Conservation (phyloP, 2,888 invertebrate species). For the Drosophila anomalata region DNA sequence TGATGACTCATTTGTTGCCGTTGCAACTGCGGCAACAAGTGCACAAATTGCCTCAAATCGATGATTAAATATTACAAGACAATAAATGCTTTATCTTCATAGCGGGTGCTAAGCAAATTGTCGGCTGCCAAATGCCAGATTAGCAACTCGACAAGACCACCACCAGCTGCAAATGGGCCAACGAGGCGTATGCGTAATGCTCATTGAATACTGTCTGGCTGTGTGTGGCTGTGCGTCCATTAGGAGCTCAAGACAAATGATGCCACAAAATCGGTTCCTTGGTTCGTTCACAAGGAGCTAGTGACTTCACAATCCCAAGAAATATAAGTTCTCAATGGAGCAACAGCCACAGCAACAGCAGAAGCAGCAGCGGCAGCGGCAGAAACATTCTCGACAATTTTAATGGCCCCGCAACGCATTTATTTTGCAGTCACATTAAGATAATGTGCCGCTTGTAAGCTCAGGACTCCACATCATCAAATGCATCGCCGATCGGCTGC, state of each 20-base stretch:
- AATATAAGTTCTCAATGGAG: slow-evolving; percentile 16
- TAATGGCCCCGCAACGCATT: slow-evolving; percentile 61
- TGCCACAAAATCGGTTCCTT: slow-evolving; percentile 11
- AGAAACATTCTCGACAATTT: slow-evolving; percentile 33
- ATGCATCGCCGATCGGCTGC: slow-evolving; percentile 67
- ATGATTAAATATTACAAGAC: slow-evolving; percentile 77
- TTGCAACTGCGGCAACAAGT: slow-evolving; percentile 63
- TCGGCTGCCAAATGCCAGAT: slow-evolving; percentile 68
- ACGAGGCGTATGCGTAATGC: slow-evolving; percentile 29
- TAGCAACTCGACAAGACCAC: slow-evolving; percentile 59
- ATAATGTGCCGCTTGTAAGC: slow-evolving; percentile 74
- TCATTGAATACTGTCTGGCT: neutral
- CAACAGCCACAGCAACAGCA: neutral
- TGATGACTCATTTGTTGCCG: slow-evolving; percentile 64
- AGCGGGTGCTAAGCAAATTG: slow-evolving; percentile 72
- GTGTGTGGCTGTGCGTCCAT: neutral
- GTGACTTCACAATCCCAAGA: slow-evolving; percentile 22
- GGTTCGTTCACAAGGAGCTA: slow-evolving; percentile 19
- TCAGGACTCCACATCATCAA: slow-evolving; percentile 67
- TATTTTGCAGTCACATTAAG: slow-evolving; percentile 76
- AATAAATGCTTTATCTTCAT: slow-evolving; percentile 74
- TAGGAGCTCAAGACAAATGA: slow-evolving; percentile 30
- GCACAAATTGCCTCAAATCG: slow-evolving; percentile 53
- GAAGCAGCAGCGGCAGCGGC: neutral
- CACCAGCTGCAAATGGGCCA: slow-evolving; percentile 23